A percentile compares a stretch with the other conserved stretches of the same genome.
phyloP scores from a whole-genome alignment of 2,888 invertebrate genomes.

The Halictus ligatus region DNA sequence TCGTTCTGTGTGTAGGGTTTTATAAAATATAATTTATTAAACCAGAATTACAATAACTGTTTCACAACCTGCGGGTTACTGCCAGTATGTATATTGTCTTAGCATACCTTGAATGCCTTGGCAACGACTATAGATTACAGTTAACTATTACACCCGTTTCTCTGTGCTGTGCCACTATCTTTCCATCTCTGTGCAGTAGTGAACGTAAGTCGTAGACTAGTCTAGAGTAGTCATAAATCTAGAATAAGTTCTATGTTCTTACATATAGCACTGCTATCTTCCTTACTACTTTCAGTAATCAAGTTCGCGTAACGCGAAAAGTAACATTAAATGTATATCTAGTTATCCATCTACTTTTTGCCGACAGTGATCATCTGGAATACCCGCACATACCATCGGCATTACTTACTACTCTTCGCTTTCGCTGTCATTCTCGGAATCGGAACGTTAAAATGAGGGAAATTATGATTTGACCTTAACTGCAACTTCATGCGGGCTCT shows the following conservation, averaged over 20 bases:
- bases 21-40: too few species aligned
- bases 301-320: neutral
- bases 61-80: too few species aligned
- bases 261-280: neutral
- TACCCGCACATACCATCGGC: neutral
- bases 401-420: neutral
- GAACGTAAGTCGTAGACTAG: neutral
- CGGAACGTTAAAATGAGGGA: neutral
- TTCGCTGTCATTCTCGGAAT: constrained; percentile 30
- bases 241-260: constrained; percentile 1
- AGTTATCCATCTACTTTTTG: neutral
- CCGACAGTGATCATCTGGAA: neutral
- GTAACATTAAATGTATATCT: neutral
- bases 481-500: constrained; percentile 38
- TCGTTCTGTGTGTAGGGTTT: neutral
- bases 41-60: too few species aligned
- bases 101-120: too few species aligned
- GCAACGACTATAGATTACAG: too few species aligned
- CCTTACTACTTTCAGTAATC: neutral
- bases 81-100: too few species aligned
- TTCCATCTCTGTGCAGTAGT: neutral
- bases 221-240: neutral
- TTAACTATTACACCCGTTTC: neutral
- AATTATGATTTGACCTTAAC: neutral
- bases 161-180: neutral